Conservation (phyloP, 2,888 invertebrate species). For the Xestoiulus laeticollis region DNA sequence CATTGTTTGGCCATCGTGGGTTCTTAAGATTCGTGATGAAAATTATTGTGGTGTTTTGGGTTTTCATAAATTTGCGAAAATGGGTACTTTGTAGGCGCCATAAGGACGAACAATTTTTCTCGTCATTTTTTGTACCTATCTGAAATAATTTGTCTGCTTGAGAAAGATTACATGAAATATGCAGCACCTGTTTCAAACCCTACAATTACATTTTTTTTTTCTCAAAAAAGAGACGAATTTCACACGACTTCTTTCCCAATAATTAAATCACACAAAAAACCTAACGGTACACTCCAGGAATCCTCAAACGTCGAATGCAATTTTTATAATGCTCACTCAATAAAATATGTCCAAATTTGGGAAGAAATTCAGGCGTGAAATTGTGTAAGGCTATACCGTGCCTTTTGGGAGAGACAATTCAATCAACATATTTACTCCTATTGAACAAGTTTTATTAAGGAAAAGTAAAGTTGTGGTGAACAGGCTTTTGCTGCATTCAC, state of each 20-base stretch:
- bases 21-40: not conserved
- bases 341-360: constrained; percentile 30
- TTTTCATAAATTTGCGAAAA: not conserved
- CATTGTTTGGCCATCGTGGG: not conserved
- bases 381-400: not conserved
- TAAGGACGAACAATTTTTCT: not conserved
- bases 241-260: constrained; percentile 15
- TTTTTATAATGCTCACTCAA: constrained; percentile 34
- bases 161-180: constrained; percentile 29
- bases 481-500: no score
- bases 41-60: not conserved
- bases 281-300: not conserved
- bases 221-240: not conserved
- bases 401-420: not conserved
- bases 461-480: not conserved
- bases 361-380: not conserved
- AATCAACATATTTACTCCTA: not conserved
- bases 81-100: not conserved
- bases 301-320: not conserved
- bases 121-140: not conserved
- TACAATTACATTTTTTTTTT: not conserved
- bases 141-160: constrained; percentile 7
- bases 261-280: not conserved
- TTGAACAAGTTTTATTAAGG: not conserved
- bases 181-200: constrained; percentile 13